Conservation (phyloP, 2,888 invertebrate genomes). For the Latheticus oryzae region DNA sequence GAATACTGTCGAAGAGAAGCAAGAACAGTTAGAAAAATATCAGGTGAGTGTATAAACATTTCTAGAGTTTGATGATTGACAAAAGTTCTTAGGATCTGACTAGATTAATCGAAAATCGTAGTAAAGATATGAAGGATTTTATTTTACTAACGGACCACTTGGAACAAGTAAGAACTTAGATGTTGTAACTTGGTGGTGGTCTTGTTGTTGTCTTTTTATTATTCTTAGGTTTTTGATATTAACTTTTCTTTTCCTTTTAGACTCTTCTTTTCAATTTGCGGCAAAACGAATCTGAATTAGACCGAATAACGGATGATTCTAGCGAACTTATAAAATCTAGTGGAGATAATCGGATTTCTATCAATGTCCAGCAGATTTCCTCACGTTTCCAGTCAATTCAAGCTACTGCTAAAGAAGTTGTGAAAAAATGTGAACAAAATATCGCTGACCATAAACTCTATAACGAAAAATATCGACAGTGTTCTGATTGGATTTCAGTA, state of each 20-base stretch:
- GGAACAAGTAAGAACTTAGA: slow-evolving; percentile 80
- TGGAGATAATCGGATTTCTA: slow-evolving; percentile 87
- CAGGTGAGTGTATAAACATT: slow-evolving; percentile 73
- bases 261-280: slow-evolving; percentile 81
- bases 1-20: slow-evolving; percentile 89
- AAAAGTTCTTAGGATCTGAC: slow-evolving; percentile 74
- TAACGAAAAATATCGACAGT: slow-evolving; percentile 86
- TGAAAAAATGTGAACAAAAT: slow-evolving; percentile 92
- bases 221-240: slow-evolving; percentile 9
- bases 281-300: slow-evolving; percentile 88
- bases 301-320: slow-evolving; percentile 87
- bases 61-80: slow-evolving; percentile 24
- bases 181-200: slow-evolving; percentile 41
- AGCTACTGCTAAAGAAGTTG: slow-evolving; percentile 87
- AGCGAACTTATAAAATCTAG: slow-evolving; percentile 87
- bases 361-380: slow-evolving; percentile 89
- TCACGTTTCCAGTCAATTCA: slow-evolving; percentile 92
- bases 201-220: slow-evolving; percentile 40
- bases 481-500: slow-evolving; percentile 81
- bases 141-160: slow-evolving; percentile 81
- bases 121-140: slow-evolving; percentile 79
- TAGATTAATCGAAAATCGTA: slow-evolving; percentile 79
- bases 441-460: slow-evolving; percentile 83
- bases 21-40: slow-evolving; percentile 89
- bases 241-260: slow-evolving; percentile 62